These are phyloP conservation scores for Hyperoplus immaculatus DNA, from an alignment of 2,797 vertebrate genomes.

Conservation along the genomic window DNA sequence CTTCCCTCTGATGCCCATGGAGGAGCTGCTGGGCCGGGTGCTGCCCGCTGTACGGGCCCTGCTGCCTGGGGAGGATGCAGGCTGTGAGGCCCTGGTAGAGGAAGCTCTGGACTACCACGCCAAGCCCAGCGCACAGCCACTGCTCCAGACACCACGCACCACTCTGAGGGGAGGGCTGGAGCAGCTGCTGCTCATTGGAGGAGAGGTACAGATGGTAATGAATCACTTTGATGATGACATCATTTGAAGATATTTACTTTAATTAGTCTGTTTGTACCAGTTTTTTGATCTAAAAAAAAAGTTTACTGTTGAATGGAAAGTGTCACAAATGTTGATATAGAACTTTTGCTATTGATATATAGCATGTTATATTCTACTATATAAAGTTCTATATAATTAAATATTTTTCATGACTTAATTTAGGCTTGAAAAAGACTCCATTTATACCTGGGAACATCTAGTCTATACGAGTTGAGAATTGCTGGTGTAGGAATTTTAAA, in stretches of 20 bases:
- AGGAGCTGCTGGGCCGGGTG: conserved; percentile 86
- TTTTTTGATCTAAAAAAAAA: no score
- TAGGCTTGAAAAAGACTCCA: no score
- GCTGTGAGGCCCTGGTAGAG: conserved; percentile 89
- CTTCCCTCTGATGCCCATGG: conserved; percentile 91
- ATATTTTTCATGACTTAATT: no score
- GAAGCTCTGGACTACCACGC: conserved; percentile 92
- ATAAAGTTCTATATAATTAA: no score
- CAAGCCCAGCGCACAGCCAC: conserved; percentile 87
- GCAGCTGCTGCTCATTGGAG: conserved; percentile 92
- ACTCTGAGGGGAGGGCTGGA: conserved; percentile 87
- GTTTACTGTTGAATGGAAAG: background rate
- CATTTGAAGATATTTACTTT: background rate
- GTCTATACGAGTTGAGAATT: no score
- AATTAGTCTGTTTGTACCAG: no score
- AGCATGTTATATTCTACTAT: no score
- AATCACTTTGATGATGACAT: background rate
- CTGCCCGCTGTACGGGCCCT: conserved; percentile 89
- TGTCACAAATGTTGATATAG: background rate
- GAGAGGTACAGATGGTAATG: conserved; percentile 81
- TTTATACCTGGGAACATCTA: no score
- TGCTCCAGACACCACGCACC: conserved; percentile 90
- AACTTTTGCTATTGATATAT: background rate
- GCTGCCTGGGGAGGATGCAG: conserved; percentile 84
- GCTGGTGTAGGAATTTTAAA: no score